Evolutionary conservation across 2,888 invertebrate species (phyloP), one percentile per base, ranked within the genome.

Genomic region (Aphodius granarius): DNA sequence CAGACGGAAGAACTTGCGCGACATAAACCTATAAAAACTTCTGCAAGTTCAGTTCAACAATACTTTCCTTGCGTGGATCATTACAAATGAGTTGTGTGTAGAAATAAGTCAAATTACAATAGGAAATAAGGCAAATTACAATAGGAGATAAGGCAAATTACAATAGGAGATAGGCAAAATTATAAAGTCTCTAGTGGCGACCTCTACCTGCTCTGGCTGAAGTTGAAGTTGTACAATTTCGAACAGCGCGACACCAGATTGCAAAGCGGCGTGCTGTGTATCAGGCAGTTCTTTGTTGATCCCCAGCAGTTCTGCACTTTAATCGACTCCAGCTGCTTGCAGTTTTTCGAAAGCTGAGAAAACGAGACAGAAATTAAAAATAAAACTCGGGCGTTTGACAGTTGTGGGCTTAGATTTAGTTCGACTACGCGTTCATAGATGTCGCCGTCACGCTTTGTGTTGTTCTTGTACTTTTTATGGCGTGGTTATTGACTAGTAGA

Each of bases 251-350:
- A 71, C 13, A 78, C 75, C 63, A 79, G 71, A 43, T 75, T 72
- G 62, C 79, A 79, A 16, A 79, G 72, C 1, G 76, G 78, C 6
- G 63, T 75, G 21, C 78, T 78, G n/a, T 74, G 78, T 20, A 79
- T 71, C 19, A 75, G 73, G 23, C 68, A 74, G 63, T 72, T 77
- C 72, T 73, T 75, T 6, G 71, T 22, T 9, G 75, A 76, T 9
- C 79, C 79, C 78, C 78, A 78, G 72, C 79, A 79, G 63, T 78
- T 79, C 72, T 76, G 76, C 71, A 79, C 71, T 18, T 72, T 73
- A 15, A 79, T 73, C 43, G 75, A 76, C 73, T 79, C 78, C 63
- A 79, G 19, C 3, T 76, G 73, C 63, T 78, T 77, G 66, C 77
- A 78, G 68, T 71, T 73, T 73, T 78, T 78, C 19, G 78, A 78